Conservation (phyloP, 2,113 vertebrate species). For the Nothocercus julius region DNA sequence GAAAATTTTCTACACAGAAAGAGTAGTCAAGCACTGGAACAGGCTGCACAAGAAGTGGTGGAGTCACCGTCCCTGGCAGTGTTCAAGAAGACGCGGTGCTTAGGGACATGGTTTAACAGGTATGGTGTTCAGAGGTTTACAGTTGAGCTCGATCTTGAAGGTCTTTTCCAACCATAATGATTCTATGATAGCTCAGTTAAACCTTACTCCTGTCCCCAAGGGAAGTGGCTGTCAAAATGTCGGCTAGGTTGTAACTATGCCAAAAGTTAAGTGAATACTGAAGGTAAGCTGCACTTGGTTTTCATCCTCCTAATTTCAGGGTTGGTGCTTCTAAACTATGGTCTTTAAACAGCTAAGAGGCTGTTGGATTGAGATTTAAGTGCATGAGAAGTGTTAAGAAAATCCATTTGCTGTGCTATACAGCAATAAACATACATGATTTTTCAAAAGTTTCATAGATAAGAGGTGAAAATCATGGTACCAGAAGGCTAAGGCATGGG, state of each 20-base stretch:
- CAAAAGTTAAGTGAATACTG: background rate
- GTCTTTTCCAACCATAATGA: too few species aligned
- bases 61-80: too few species aligned
- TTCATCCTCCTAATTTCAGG: background rate
- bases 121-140: too few species aligned
- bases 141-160: too few species aligned
- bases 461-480: background rate
- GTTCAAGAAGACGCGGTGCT: too few species aligned
- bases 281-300: background rate
- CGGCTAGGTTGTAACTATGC: background rate
- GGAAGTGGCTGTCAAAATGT: background rate
- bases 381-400: background rate
- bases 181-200: background rate
- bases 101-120: too few species aligned
- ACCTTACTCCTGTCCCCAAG: background rate
- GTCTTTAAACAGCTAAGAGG: background rate
- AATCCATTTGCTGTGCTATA: background rate
- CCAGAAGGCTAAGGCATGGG: background rate
- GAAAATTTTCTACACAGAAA: too few species aligned
- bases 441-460: background rate
- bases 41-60: too few species aligned
- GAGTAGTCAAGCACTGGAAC: too few species aligned
- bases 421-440: background rate
- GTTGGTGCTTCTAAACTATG: background rate
- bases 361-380: background rate